These are phyloP conservation scores for Ianthella basta DNA, from an alignment of 37 sponge, comb jelly and placozoan genomes.

Conservation along the genomic window DNA sequence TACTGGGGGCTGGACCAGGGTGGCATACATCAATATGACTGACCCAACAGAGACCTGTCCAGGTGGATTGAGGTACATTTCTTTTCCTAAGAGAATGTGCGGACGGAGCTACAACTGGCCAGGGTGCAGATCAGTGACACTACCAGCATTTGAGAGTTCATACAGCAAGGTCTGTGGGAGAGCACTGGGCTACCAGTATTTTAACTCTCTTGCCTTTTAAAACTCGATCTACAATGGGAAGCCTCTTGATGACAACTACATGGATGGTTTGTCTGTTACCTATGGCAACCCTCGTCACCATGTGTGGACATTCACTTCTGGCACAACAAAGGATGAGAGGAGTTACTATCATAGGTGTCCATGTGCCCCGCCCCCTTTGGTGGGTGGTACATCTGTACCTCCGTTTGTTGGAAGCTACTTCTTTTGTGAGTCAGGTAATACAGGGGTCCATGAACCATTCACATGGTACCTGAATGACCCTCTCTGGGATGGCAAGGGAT, in stretches of 20 bases:
- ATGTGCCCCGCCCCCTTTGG: constrained; percentile 18
- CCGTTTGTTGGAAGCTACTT: constrained; percentile 10
- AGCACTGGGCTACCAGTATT: neutral
- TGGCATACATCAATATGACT: constrained; percentile 42
- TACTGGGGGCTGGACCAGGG: constrained; percentile 29
- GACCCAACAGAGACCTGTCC: constrained; percentile 24
- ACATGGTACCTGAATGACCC: constrained; percentile 6
- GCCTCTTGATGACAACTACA: neutral
- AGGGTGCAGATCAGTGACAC: neutral
- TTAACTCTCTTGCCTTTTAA: neutral
- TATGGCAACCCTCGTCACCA: constrained; percentile 5
- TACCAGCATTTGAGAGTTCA: neutral
- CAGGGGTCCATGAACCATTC: too few species aligned
- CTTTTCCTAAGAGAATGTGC: constrained; percentile 7
- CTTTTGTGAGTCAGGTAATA: constrained; percentile 38
- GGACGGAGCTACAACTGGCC: neutral
- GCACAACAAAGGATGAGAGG: neutral
- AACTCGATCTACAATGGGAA: too few species aligned
- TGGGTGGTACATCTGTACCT: constrained; percentile 33
- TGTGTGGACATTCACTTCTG: neutral
- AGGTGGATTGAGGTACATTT: neutral
- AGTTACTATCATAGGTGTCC: neutral
- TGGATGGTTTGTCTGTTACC: constrained; percentile 22
- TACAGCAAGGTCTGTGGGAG: constrained; percentile 23
- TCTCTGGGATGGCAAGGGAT: constrained; percentile 19